Evolutionary conservation across 2,797 vertebrate genomes (phyloP).

Genomic region (Carapus acus): DNA sequence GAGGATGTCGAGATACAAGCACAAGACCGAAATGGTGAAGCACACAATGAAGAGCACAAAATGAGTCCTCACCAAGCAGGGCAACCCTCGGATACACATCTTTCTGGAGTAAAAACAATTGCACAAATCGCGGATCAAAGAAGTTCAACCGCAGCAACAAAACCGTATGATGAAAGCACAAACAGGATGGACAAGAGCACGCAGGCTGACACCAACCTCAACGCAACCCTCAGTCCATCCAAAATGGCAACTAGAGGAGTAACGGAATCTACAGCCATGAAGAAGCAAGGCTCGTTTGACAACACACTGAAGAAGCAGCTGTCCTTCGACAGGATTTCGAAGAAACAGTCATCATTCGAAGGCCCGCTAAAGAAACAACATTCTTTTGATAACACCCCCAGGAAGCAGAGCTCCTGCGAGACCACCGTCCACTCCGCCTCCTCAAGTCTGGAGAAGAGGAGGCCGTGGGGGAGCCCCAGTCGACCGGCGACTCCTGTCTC

Average conservation of each 20-base stretch:
- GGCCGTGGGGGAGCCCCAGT: constrained; percentile 69
- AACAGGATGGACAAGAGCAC: constrained; percentile 62
- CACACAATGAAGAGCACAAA: constrained; percentile 32
- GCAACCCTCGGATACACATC: constrained; percentile 10
- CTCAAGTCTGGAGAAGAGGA: constrained; percentile 70
- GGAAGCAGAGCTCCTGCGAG: constrained; percentile 66
- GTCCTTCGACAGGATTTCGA: constrained; percentile 63
- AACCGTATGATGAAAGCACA: constrained; percentile 38
- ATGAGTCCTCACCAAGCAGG: constrained; percentile 46
- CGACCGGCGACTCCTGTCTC: constrained; percentile 58
- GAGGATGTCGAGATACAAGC: constrained; percentile 67
- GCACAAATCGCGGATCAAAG: constrained; percentile 29
- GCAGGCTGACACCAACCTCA: constrained; percentile 55
- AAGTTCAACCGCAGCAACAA: constrained; percentile 9
- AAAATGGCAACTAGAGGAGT: constrained; percentile 49
- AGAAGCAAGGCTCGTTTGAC: constrained; percentile 68
- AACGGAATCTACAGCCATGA: constrained; percentile 51
- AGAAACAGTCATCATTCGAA: constrained; percentile 69
- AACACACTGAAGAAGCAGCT: constrained; percentile 59
- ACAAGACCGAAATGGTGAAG: constrained; percentile 58
- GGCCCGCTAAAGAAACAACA: constrained; percentile 63
- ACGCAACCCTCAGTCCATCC: constrained; percentile 33
- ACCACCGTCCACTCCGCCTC: constrained; percentile 44
- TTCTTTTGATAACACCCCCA: constrained; percentile 65
- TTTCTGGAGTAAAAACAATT: constrained; percentile 7